Evolutionary conservation across 2,797 vertebrate genomes (phyloP).

Genomic region (Ptychadena robeensis): DNA sequence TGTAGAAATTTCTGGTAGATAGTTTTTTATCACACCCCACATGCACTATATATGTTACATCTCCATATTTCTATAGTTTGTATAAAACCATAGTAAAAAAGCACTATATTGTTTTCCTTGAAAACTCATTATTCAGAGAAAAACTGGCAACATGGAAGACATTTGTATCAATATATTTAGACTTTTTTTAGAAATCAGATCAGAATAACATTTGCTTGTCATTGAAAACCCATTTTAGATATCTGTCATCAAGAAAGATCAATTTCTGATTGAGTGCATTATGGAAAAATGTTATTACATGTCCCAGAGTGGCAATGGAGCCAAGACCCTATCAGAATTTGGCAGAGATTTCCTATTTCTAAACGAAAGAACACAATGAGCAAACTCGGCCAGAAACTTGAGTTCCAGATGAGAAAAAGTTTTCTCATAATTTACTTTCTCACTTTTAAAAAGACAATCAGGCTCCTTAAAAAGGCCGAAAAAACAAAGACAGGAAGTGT

Average conservation of each 20-base stretch:
- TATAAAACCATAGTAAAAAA: background rate
- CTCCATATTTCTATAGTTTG: too few relatives aligned
- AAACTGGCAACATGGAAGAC: background rate
- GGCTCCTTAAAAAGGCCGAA: too few relatives aligned
- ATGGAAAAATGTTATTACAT: conserved; percentile 39
- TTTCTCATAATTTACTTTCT: conserved; percentile 14
- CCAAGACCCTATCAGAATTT: conserved; percentile 42
- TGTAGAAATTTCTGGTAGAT: too few relatives aligned
- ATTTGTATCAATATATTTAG: background rate
- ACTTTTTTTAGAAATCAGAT: background rate
- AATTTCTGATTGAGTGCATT: conserved; percentile 25
- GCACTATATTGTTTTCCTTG: background rate
- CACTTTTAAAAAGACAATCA: too few relatives aligned
- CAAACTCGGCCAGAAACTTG: background rate
- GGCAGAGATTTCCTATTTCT: conserved; percentile 30
- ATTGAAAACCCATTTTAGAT: conserved; percentile 14
- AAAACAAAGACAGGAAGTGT: background rate
- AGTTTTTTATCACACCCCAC: too few relatives aligned
- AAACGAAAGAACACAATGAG: background rate
- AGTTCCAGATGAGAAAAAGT: conserved; percentile 36
- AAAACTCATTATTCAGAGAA: too few relatives aligned
- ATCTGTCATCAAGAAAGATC: conserved; percentile 36
- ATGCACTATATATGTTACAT: too few relatives aligned
- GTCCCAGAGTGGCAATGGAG: conserved; percentile 3
- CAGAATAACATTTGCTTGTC: background rate